These are phyloP conservation scores for Peromyscus aztecus DNA, from an alignment of 2,797 vertebrate genomes.

Conservation along the genomic window DNA sequence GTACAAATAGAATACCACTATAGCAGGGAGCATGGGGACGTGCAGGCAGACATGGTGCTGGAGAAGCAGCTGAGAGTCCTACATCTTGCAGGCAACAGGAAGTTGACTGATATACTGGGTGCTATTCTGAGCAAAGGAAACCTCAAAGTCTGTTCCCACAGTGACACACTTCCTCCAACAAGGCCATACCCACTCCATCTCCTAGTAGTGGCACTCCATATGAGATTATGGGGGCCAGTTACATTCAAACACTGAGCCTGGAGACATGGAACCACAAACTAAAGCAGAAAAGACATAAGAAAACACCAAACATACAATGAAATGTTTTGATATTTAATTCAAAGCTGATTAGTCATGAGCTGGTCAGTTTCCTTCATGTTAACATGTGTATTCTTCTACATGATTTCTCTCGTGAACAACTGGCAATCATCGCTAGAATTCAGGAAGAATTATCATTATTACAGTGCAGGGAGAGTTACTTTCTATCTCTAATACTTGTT, in stretches of 20 bases:
- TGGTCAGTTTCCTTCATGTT: constrained; percentile 39
- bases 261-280: not conserved
- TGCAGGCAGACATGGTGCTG: not conserved
- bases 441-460: not conserved
- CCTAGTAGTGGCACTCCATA: not conserved
- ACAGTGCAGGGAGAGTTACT: not conserved
- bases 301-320: not conserved
- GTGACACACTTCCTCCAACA: not conserved
- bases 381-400: not conserved
- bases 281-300: not conserved
- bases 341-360: not conserved
- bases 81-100: not conserved
- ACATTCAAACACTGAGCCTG: not conserved
- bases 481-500: not conserved
- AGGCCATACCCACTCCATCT: not conserved
- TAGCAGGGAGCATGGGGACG: accelerated
- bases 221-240: not conserved
- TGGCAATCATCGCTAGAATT: constrained; percentile 9
- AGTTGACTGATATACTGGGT: not conserved
- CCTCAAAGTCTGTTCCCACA: not conserved
- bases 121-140: not conserved
- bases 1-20: no score
- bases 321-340: not conserved
- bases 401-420: not conserved
- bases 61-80: not conserved